A percentile compares a stretch with the other conserved stretches of the same genome.
Evolutionary conservation across 2,113 vertebrate genomes (phyloP).

Genomic region (Chlamydotis undulata): DNA sequence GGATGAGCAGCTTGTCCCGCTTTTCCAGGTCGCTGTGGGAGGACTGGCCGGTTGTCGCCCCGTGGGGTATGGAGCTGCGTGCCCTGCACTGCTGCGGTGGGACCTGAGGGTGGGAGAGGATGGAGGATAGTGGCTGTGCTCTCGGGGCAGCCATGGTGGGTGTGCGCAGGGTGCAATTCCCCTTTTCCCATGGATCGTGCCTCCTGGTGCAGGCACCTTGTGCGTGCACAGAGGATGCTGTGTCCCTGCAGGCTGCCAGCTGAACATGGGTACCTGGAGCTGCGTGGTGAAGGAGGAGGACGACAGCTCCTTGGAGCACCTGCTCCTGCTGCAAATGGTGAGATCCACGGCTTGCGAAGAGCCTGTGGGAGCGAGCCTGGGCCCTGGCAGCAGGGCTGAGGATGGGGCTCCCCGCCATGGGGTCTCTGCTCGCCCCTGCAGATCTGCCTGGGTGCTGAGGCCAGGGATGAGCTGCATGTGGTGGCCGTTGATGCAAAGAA

Average conservation of each 20-base stretch:
- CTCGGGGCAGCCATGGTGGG: neutral
- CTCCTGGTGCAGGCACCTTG: neutral
- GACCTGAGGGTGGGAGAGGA: neutral
- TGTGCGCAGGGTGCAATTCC: accelerated
- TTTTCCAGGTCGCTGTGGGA: accelerated
- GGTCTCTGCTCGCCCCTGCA: neutral
- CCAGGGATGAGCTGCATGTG: constrained; percentile 68
- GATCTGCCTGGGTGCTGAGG: constrained; percentile 67
- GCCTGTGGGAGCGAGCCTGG: accelerated
- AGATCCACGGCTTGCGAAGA: accelerated
- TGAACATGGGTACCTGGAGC: neutral
- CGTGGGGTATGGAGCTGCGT: constrained; percentile 29
- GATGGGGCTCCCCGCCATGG: neutral
- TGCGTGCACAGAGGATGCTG: accelerated
- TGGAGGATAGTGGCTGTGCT: accelerated
- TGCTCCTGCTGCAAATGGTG: constrained; percentile 70
- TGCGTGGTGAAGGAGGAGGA: constrained; percentile 49
- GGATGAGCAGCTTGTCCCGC: neutral
- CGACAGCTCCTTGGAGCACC: constrained; percentile 61
- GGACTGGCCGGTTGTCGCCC: neutral
- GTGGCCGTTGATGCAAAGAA: constrained; percentile 61
- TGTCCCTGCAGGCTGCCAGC: constrained; percentile 59
- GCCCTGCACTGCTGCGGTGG: neutral
- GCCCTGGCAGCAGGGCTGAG: neutral
- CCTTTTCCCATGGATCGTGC: accelerated